These are phyloP conservation scores for Protodeltote pygarga DNA, from an alignment of 2,888 invertebrate species.

Conservation along the genomic window DNA sequence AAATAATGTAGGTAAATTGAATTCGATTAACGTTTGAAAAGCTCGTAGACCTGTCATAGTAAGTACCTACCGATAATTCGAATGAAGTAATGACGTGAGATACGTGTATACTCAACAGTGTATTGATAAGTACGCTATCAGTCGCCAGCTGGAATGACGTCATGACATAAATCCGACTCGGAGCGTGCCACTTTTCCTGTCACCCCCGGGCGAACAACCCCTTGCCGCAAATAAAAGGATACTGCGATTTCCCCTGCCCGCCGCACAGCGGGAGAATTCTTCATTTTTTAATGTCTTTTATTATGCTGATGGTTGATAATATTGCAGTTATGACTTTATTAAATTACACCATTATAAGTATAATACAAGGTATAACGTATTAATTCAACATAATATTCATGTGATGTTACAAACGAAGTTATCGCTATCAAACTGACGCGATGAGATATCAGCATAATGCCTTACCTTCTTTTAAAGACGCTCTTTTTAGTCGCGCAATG, in stretches of 20 bases:
- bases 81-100: constrained; percentile 24
- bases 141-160: constrained; percentile 76
- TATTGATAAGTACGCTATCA: constrained; percentile 65
- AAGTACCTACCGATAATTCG: constrained; percentile 7
- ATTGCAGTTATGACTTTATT: constrained; percentile 11
- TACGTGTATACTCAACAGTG: constrained; percentile 16
- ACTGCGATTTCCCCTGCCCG: constrained; percentile 37
- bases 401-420: not conserved
- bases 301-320: constrained; percentile 4
- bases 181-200: constrained; percentile 67
- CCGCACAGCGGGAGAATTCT: constrained; percentile 41
- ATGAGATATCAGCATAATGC: constrained; percentile 2
- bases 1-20: constrained; percentile 13
- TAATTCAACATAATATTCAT: not conserved
- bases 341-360: not conserved
- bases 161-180: constrained; percentile 63
- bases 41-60: not conserved
- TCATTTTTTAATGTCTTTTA: constrained; percentile 3
- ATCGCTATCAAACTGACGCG: not conserved
- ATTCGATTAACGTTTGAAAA: constrained; percentile 5
- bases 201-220: constrained; percentile 45
- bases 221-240: constrained; percentile 49
- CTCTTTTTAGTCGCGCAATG: constrained; percentile 53
- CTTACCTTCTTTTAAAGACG: constrained; percentile 51
- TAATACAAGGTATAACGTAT: not conserved